A percentile compares a stretch with the other conserved stretches of the same genome.
These are phyloP conservation scores for Orchesella flavescens DNA, from an alignment of 2,888 invertebrate genomes.

Conservation along the genomic window DNA sequence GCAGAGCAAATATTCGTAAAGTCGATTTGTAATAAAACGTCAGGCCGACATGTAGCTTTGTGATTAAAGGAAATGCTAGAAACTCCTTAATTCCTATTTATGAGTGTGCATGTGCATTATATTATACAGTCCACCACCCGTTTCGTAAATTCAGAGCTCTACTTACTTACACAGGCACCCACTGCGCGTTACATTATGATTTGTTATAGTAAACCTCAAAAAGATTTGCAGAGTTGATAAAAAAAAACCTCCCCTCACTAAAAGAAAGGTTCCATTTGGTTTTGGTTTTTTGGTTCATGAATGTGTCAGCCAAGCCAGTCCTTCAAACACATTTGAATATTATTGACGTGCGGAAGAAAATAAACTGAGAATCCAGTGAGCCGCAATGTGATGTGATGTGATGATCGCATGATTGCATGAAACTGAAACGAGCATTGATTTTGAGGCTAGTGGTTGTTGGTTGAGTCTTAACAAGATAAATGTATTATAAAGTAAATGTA, in stretches of 20 bases:
- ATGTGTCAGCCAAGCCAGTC: neutral
- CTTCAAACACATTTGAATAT: neutral
- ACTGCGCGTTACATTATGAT: neutral
- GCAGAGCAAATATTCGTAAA: slow-evolving; percentile 49
- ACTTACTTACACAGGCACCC: no score
- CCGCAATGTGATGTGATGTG: no score
- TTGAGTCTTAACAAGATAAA: neutral
- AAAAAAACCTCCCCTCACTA: neutral
- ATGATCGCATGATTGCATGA: slow-evolving; percentile 36
- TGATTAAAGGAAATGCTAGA: slow-evolving; percentile 31
- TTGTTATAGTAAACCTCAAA: slow-evolving; percentile 28
- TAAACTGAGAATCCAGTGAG: neutral
- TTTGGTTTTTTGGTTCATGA: neutral
- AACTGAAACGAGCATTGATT: neutral
- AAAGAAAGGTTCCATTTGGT: neutral
- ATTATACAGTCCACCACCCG: no score
- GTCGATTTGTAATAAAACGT: slow-evolving; percentile 40
- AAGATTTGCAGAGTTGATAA: slow-evolving; percentile 44
- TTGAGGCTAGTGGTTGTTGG: neutral
- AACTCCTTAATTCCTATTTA: slow-evolving; percentile 17
- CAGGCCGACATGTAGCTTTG: slow-evolving; percentile 39
- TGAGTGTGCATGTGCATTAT: neutral
- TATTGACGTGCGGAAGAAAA: neutral
- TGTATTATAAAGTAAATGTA: neutral
- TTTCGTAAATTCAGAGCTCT: no score